Conservation (phyloP, 2,113 vertebrate species). For the Chrysochloris asiatica region DNA sequence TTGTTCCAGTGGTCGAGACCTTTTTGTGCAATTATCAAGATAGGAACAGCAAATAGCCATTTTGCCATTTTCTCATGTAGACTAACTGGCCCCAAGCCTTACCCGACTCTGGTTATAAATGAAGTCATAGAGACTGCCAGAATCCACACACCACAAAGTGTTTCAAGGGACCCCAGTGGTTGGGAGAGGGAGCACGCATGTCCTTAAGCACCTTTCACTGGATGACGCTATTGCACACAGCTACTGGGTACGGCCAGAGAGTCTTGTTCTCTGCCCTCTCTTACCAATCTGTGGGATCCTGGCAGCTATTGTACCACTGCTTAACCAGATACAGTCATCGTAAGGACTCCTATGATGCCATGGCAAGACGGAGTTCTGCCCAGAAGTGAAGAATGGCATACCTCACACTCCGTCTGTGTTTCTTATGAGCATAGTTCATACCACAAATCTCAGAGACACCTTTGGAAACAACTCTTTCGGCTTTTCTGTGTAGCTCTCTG, state of each 20-base stretch:
- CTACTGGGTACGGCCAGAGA: not conserved
- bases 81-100: not conserved
- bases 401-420: not conserved
- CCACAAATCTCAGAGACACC: not conserved
- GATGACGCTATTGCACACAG: not conserved
- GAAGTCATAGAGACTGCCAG: not conserved
- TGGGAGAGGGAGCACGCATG: not conserved
- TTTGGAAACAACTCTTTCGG: not conserved
- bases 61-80: not conserved
- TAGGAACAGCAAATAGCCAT: not conserved
- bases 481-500: not conserved
- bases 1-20: conserved; percentile 39
- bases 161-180: not conserved
- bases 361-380: not conserved
- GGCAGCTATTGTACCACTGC: not conserved
- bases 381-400: not conserved
- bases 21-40: not conserved
- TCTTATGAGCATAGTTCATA: not conserved
- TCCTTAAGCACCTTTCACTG: not conserved
- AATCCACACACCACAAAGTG: not conserved
- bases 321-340: not conserved
- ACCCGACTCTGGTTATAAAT: not conserved
- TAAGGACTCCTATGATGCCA: not conserved
- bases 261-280: not conserved
- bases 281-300: not conserved